Base-by-base conservation (phyloP, 2,113 vertebrate genomes). In the Cranoglanis bouderius region DNA sequence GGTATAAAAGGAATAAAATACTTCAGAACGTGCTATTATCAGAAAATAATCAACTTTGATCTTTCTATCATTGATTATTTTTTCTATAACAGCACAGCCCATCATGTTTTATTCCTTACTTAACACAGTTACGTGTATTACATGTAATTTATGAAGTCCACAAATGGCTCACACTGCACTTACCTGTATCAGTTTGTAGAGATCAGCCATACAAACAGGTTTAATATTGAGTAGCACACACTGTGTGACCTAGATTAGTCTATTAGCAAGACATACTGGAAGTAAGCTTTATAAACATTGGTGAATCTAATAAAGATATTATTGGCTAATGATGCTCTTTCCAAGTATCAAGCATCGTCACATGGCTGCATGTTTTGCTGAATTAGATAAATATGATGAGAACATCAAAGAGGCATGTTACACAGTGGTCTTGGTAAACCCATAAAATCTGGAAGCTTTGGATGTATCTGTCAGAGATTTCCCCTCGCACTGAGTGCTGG, bases 281-380 rank as follows among this genome's bases (percentile, higher is more conserved):
- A 38, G 24, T 46, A 35, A 46, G 19, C 59, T 81, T 81, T 53
- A 78, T 81, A 81, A 87, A 87, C 67, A 87, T 67, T 65, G 57
- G 6, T 38, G 19, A 81, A 87, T 12, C 59, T 61, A 49, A 81
- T 87, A 38, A 87, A 78, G 77, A 67, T 87, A 87, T 87, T 65
- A 67, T 87, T 87, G 86, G 75, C 43, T 53, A 24, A n/a, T 81
- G 43, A 51, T 65, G 18, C 26, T 65, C 61, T 81, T 87, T 81
- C 85, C 59, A 46, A 49, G 85, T 32, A 65, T 87, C 35, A 35
- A n/a, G n/a, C 49, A 70, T 19, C 35, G 13, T 51, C 46, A 21
- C 53, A 38, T 57, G 26, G 38, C 32, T 74, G 35, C 46, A 38
- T 75, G 29, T n/a, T 59, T 40, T 40, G 16, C 74, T 6, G 14